These are phyloP conservation scores for Ganaspis brasiliensis DNA, from an alignment of 2,888 invertebrate species.

Conservation along the genomic window DNA sequence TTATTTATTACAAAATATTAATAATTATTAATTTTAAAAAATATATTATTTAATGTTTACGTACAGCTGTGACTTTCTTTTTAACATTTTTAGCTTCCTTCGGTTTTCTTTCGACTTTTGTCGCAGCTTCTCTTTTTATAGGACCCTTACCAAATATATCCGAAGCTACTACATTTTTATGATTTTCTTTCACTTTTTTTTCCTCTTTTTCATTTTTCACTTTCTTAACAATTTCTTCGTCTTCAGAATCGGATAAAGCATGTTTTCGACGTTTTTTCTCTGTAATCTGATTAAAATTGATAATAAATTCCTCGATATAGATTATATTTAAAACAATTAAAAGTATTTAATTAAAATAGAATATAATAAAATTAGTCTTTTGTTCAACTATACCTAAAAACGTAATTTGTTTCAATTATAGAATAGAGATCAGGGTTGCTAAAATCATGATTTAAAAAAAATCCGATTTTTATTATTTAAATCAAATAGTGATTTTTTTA, in stretches of 20 bases:
- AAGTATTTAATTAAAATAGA: conserved; percentile 43
- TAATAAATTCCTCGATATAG: too few species aligned
- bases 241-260: conserved; percentile 79
- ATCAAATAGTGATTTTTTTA: too few species aligned
- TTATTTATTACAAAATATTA: not conserved
- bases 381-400: too few species aligned
- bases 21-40: too few species aligned
- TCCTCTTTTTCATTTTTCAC: conserved; percentile 64
- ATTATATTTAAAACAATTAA: too few species aligned
- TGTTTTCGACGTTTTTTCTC: conserved; percentile 77
- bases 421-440: too few species aligned
- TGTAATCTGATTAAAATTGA: conserved; percentile 67
- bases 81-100: conserved; percentile 38
- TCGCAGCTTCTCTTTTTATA: conserved; percentile 83
- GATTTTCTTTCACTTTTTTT: conserved; percentile 67
- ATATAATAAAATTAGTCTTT: too few species aligned
- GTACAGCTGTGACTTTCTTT: conserved; percentile 19
- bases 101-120: conserved; percentile 72
- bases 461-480: too few species aligned
- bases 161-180: conserved; percentile 78
- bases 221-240: conserved; percentile 74
- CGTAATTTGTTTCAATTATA: too few species aligned
- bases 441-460: too few species aligned
- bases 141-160: conserved; percentile 85
- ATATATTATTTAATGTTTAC: too few species aligned